A percentile compares a stretch with the other conserved stretches of the same genome.
Conservation (phyloP, 1,140 invertebrate genomes). For the Eupristina koningsbergeri region DNA sequence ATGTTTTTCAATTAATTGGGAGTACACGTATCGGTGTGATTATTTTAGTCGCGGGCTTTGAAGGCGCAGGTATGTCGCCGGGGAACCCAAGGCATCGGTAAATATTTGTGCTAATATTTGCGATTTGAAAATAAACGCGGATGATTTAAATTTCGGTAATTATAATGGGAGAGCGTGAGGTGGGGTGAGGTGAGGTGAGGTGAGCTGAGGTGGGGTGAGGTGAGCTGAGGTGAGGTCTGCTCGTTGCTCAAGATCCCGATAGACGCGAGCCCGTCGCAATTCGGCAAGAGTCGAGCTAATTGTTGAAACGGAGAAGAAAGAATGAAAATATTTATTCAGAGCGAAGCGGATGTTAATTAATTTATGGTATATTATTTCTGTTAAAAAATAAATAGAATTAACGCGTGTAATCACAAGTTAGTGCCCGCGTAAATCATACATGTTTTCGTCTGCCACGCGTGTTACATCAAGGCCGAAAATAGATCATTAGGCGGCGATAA, state of each 20-base stretch:
- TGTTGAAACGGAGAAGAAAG: not conserved
- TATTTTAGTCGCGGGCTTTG: not conserved
- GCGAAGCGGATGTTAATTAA: slow-evolving; percentile 42
- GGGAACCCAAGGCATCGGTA: not conserved
- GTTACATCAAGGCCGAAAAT: slow-evolving; percentile 52
- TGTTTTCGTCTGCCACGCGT: slow-evolving; percentile 47
- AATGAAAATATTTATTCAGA: slow-evolving; percentile 30
- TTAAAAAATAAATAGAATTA: slow-evolving; percentile 47
- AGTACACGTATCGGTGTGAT: not conserved
- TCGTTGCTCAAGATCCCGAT: no score
- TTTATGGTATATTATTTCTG: slow-evolving; percentile 44
- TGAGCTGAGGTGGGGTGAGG: no score
- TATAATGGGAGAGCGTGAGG: not conserved
- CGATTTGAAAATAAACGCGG: slow-evolving; percentile 3
- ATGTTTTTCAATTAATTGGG: not conserved
- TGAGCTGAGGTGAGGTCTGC: no score
- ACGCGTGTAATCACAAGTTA: slow-evolving; percentile 45
- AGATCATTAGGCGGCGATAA: slow-evolving; percentile 54
- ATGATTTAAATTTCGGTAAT: not conserved
- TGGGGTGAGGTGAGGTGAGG: no score
- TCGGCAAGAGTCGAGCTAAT: not conserved
- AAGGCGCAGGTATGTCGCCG: not conserved
- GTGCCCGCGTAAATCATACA: slow-evolving; percentile 47
- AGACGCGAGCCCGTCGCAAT: no score
- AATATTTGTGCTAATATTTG: slow-evolving; percentile 21